Conservation (phyloP, 2,888 invertebrate genomes). For the Sesamia inferens region DNA sequence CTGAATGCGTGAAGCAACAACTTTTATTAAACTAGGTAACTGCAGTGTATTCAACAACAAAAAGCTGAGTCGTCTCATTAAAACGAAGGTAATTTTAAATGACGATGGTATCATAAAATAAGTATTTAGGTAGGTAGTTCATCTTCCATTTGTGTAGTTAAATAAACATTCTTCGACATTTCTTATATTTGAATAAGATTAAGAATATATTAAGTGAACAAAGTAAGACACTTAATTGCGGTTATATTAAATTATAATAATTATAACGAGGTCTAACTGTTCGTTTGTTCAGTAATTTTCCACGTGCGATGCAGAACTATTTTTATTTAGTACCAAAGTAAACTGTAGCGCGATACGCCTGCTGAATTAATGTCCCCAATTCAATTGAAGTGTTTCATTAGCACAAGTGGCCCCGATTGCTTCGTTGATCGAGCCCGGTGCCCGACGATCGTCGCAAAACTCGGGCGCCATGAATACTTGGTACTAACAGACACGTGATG, state of each 20-base stretch:
- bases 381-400: conserved; percentile 90
- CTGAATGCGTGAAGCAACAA: conserved; percentile 37
- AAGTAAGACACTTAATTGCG: conserved; percentile 34
- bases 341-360: conserved; percentile 79
- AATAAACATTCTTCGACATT: conserved; percentile 44
- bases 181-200: conserved; percentile 46
- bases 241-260: conserved; percentile 10
- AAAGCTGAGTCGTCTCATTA: neutral
- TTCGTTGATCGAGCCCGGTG: conserved; percentile 83
- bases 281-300: conserved; percentile 43
- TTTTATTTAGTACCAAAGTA: conserved; percentile 77
- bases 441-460: conserved; percentile 78
- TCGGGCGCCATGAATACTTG: conserved; percentile 71
- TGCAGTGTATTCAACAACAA: conserved; percentile 10
- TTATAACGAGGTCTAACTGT: conserved; percentile 15
- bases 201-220: conserved; percentile 22
- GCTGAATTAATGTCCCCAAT: conserved; percentile 89
- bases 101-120: conserved; percentile 36
- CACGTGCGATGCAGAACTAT: conserved; percentile 59
- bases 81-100: conserved; percentile 22
- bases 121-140: conserved; percentile 42
- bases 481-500: conserved; percentile 58
- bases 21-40: conserved; percentile 17
- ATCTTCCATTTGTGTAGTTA: conserved; percentile 36
- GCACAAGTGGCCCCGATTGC: conserved; percentile 90